phyloP scores from a whole-genome alignment of 2,113 vertebrate genomes.

The Nycticorax nycticorax region DNA sequence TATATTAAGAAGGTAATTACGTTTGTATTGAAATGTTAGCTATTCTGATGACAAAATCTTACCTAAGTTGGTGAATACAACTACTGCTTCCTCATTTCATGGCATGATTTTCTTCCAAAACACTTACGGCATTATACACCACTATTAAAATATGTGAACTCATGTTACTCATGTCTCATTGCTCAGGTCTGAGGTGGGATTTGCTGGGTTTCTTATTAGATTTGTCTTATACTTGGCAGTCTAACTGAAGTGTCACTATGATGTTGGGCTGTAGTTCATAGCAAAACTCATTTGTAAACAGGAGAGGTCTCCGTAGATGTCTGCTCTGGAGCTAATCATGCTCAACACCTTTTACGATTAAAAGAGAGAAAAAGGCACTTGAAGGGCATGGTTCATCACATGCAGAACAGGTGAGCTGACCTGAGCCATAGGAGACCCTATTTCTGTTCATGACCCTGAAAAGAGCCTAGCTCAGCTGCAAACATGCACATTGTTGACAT shows the following conservation, averaged over 20 bases:
- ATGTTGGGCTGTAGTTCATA: background rate
- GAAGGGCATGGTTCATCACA: background rate
- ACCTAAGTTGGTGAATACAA: background rate
- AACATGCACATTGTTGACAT: background rate
- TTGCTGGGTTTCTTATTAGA: background rate
- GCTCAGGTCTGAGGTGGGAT: background rate
- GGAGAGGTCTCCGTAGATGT: background rate
- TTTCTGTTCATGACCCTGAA: background rate
- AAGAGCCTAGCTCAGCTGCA: background rate
- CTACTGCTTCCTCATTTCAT: background rate
- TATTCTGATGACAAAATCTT: background rate
- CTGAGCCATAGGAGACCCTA: background rate
- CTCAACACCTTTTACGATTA: background rate
- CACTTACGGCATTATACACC: background rate
- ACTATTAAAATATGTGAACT: background rate
- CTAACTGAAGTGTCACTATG: background rate
- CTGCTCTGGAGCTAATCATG: background rate
- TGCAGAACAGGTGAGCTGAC: background rate
- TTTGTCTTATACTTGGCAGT: background rate
- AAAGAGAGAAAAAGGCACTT: background rate
- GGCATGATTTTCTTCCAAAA: background rate
- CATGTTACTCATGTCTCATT: background rate
- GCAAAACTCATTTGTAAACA: background rate
- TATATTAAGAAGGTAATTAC: background rate
- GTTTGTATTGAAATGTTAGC: background rate